phyloP scores from a whole-genome alignment of 2,797 vertebrate species.

The Balearica regulorum region DNA sequence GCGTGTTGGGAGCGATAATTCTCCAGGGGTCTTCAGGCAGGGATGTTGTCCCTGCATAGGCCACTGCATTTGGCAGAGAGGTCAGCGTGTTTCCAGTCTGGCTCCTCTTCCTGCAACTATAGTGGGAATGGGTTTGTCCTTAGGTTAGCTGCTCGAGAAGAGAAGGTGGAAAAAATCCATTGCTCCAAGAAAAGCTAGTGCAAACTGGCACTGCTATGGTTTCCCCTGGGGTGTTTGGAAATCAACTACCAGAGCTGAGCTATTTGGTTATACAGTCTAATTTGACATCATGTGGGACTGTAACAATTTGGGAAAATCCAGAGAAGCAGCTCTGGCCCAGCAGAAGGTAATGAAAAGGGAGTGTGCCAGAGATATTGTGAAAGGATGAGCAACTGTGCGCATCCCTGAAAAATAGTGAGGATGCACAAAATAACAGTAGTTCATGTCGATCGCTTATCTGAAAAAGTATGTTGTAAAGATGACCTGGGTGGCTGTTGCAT shows the following conservation, averaged over 20 bases:
- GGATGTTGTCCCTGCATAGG: background rate
- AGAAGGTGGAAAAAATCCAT: background rate
- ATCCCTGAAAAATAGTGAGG: background rate
- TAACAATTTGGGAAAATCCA: background rate
- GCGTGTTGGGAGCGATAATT: background rate
- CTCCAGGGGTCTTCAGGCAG: background rate
- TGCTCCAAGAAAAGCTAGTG: background rate
- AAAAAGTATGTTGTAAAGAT: background rate
- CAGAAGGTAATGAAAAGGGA: background rate
- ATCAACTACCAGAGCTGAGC: background rate
- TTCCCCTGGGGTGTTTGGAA: background rate
- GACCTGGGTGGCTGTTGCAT: background rate
- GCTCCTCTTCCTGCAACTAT: background rate
- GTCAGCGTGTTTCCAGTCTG: background rate
- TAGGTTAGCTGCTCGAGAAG: background rate
- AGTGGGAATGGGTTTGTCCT: background rate
- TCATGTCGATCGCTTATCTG: background rate
- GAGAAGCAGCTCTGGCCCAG: background rate
- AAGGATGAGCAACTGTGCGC: background rate
- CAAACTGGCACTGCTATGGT: background rate
- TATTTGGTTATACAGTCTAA: background rate
- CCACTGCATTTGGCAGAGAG: background rate
- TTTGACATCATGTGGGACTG: background rate
- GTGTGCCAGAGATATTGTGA: background rate
- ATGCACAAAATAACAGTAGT: background rate